Evolutionary conservation across 2,888 invertebrate genomes (phyloP).

Genomic region (Dusona sp.): DNA sequence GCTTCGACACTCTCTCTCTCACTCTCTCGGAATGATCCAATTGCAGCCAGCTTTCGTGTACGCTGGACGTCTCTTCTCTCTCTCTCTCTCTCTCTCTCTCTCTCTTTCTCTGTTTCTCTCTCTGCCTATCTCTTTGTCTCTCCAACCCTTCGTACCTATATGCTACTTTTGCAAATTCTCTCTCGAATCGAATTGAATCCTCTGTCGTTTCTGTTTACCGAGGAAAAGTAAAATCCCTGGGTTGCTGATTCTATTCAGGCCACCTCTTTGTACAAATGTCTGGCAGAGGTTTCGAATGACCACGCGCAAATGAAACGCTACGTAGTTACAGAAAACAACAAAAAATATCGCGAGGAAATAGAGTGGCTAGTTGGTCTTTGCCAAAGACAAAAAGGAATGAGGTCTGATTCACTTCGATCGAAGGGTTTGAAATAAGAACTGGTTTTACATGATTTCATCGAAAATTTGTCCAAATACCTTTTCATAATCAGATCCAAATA

Average conservation of each 20-base stretch:
- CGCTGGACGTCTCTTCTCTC: not conserved
- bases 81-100: not conserved
- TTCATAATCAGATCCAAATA: not conserved
- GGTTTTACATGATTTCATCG: not conserved
- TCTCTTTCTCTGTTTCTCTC: not conserved
- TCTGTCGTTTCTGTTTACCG: slow-evolving; percentile 51
- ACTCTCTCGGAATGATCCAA: slow-evolving; percentile 31
- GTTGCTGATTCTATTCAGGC: slow-evolving; percentile 19
- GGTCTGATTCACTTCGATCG: not conserved
- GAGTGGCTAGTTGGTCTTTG: not conserved
- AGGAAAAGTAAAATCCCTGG: slow-evolving; percentile 40
- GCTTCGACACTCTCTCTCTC: not conserved
- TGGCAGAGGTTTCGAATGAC: not conserved
- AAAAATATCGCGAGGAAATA: not conserved
- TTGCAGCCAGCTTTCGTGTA: slow-evolving; percentile 30
- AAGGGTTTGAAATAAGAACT: not conserved
- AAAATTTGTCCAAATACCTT: not conserved
- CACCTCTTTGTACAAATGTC: slow-evolving; percentile 15
- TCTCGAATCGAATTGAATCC: slow-evolving; percentile 52
- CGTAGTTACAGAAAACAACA: slow-evolving; percentile 10
- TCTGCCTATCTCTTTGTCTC: slow-evolving; percentile 18
- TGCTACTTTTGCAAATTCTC: slow-evolving; percentile 40
- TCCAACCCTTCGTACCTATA: slow-evolving; percentile 21
- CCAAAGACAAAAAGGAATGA: not conserved
- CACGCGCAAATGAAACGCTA: slow-evolving; percentile 18